These are phyloP conservation scores for Mesoclemmys tuberculata DNA, from an alignment of 2,113 vertebrate species.

Conservation along the genomic window DNA sequence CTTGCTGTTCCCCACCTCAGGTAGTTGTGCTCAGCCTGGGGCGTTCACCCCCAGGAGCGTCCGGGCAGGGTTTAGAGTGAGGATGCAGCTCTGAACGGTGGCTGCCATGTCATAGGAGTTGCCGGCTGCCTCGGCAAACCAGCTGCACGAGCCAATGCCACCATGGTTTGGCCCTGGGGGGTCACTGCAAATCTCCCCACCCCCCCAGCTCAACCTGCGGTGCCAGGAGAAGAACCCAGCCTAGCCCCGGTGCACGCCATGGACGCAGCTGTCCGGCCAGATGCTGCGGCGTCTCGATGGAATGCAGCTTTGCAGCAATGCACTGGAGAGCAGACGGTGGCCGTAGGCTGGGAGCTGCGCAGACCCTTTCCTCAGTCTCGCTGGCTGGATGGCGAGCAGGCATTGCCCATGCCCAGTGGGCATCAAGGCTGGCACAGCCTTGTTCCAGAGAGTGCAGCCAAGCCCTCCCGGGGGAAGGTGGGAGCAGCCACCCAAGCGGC, in stretches of 20 bases:
- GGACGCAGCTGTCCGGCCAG: no score
- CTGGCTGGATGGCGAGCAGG: background rate
- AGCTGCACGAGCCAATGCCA: background rate
- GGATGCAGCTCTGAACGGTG: no score
- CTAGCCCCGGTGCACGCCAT: background rate
- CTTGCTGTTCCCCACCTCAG: no score
- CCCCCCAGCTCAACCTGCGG: background rate
- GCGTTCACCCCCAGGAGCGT: no score
- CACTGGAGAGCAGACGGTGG: background rate
- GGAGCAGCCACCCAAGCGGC: background rate
- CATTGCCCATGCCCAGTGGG: background rate
- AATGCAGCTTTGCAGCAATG: background rate
- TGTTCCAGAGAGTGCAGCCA: background rate
- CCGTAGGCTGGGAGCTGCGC: accelerated
- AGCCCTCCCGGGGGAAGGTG: background rate
- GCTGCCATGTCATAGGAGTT: no score
- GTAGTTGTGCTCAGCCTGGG: no score
- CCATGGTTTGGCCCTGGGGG: background rate
- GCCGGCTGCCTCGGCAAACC: no score
- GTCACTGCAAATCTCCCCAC: background rate
- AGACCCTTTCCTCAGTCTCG: accelerated
- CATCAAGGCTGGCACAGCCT: background rate
- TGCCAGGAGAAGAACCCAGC: background rate
- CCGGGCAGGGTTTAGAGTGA: no score
- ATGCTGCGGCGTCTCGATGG: background rate